Conservation (phyloP, 2,797 vertebrate species). For the Sebastes melanostomus region DNA sequence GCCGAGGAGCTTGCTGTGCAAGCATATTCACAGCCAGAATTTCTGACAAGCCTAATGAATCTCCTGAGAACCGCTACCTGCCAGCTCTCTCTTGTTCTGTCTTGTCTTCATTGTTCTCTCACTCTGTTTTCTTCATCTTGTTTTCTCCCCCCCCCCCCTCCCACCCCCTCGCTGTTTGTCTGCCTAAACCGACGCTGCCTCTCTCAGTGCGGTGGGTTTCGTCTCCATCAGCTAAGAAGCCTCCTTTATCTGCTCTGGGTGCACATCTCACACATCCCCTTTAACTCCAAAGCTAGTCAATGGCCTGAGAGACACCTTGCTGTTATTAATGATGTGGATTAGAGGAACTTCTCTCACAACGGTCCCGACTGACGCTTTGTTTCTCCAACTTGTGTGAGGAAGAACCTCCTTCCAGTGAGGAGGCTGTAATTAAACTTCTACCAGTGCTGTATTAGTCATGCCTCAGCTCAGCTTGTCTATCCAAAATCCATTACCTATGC, state of each 20-base stretch:
- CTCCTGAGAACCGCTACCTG: constrained; percentile 70
- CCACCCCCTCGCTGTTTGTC: constrained; percentile 23
- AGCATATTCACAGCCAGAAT: constrained; percentile 69
- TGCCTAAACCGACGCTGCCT: constrained; percentile 17
- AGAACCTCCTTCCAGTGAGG: constrained; percentile 14
- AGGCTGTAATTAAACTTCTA: constrained; percentile 66
- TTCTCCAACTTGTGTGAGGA: constrained; percentile 15
- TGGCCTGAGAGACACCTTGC: constrained; percentile 3
- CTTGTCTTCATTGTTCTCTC: constrained; percentile 74
- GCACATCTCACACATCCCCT: not conserved
- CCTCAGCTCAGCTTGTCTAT: constrained; percentile 72
- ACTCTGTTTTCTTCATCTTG: constrained; percentile 40
- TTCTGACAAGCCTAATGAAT: constrained; percentile 79
- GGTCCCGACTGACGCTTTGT: not conserved
- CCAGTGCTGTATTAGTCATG: constrained; percentile 68
- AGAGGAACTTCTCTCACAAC: constrained; percentile 21
- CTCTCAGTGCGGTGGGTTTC: constrained; percentile 4
- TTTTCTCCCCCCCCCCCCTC: not conserved
- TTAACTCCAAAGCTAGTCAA: constrained; percentile 9
- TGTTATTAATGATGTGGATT: constrained; percentile 12
- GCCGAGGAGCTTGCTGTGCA: constrained; percentile 65
- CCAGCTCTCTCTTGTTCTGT: constrained; percentile 72
- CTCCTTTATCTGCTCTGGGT: constrained; percentile 9
- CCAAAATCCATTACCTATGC: constrained; percentile 76
- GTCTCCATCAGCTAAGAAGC: constrained; percentile 29